Evolutionary conservation across 2,797 vertebrate species (phyloP).

Genomic region (Eleutherodactylus coqui): DNA sequence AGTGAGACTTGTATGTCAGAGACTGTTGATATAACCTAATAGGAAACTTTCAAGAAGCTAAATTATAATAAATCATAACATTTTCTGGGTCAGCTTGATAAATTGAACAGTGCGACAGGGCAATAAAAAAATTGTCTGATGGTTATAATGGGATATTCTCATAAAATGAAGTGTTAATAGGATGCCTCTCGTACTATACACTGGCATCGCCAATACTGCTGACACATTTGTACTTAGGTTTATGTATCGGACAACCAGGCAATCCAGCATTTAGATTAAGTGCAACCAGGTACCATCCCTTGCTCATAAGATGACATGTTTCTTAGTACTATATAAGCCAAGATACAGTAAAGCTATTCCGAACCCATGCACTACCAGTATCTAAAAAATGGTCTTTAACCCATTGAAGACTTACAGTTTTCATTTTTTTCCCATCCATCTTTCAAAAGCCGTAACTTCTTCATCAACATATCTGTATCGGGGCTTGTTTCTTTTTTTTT

Average conservation of each 20-base stretch:
- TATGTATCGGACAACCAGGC: background rate
- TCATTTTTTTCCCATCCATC: too few relatives aligned
- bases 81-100: conserved; percentile 56
- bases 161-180: conserved; percentile 2
- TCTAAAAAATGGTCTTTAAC: background rate
- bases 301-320: background rate
- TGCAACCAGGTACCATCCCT: background rate
- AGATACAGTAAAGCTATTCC: background rate
- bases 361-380: background rate
- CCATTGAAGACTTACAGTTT: too few relatives aligned
- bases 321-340: background rate
- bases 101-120: conserved; percentile 36
- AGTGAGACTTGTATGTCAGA: conserved; percentile 45
- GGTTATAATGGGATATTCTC: conserved; percentile 28
- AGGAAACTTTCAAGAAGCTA: conserved; percentile 58
- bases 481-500: too few relatives aligned
- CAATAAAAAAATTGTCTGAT: conserved; percentile 20
- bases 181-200: background rate
- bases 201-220: background rate
- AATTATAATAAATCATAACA: conserved; percentile 57
- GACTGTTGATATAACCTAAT: conserved; percentile 58
- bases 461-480: too few relatives aligned
- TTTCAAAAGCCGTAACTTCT: too few relatives aligned
- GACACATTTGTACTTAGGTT: background rate
- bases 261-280: background rate